Evolutionary conservation across 2,797 vertebrate species (phyloP).

Genomic region (Macropus fuliginosus): DNA sequence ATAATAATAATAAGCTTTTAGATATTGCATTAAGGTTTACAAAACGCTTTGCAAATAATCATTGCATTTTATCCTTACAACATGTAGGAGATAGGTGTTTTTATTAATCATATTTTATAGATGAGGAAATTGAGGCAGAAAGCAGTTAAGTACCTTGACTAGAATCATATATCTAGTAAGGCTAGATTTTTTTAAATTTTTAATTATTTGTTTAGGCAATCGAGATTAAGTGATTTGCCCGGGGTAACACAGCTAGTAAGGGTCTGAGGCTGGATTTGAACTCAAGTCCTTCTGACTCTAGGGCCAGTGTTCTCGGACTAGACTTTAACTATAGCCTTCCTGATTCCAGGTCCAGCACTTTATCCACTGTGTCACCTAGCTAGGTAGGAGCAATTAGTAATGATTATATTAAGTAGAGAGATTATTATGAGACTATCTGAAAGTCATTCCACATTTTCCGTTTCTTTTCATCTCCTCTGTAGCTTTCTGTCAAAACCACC

Average conservation of each 20-base stretch:
- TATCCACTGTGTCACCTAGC: neutral
- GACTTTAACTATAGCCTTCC: neutral
- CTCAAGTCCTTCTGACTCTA: no score
- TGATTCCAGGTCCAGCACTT: neutral
- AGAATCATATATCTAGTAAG: neutral
- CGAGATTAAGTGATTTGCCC: no score
- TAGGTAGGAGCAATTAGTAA: neutral
- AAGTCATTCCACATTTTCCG: neutral
- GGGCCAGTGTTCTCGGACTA: neutral
- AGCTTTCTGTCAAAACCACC: neutral
- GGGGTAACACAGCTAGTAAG: no score
- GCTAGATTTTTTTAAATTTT: no score
- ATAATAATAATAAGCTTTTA: neutral
- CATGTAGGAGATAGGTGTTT: neutral
- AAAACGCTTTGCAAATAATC: neutral
- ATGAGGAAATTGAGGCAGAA: neutral
- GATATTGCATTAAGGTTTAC: neutral
- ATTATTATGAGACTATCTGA: neutral
- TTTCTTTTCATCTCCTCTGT: neutral
- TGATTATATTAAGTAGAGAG: neutral
- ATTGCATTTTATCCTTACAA: neutral
- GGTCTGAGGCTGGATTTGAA: no score
- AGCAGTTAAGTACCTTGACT: neutral
- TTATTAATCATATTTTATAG: neutral
- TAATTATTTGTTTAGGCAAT: no score